phyloP scores from a whole-genome alignment of 2,113 vertebrate species.

The Grantiella picta region DNA sequence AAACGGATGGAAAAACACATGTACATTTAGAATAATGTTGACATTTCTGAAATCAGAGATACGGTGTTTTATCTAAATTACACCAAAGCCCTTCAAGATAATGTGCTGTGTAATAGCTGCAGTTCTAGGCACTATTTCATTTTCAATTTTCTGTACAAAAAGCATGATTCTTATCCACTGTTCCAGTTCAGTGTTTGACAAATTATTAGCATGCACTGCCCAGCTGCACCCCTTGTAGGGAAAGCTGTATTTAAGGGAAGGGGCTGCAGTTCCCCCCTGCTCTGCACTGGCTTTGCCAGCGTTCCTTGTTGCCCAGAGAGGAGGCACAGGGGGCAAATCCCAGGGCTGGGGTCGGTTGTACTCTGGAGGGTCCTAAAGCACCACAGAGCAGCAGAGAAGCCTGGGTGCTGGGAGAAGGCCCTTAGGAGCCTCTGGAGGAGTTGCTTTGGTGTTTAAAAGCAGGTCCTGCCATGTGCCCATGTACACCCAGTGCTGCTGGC shows the following conservation, averaged over 20 bases:
- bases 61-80: conserved; percentile 10
- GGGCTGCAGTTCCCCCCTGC: too few relatives aligned
- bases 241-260: background rate
- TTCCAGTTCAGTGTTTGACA: background rate
- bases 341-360: background rate
- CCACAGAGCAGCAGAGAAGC: background rate
- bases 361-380: background rate
- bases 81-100: conserved; percentile 38
- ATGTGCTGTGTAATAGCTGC: conserved; percentile 15
- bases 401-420: background rate
- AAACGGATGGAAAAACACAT: background rate
- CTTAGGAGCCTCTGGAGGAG: background rate
- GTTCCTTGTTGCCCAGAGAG: rapidly evolving
- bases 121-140: conserved; percentile 20
- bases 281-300: background rate
- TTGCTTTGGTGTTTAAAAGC: background rate
- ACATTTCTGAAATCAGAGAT: conserved; percentile 41
- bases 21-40: background rate
- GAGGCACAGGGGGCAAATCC: background rate
- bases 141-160: conserved; percentile 39
- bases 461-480: rapidly evolving
- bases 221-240: background rate
- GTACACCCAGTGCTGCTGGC: background rate
- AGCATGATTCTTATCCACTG: background rate
- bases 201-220: background rate